A percentile compares a stretch with the other conserved stretches of the same genome.
Conservation (phyloP, 1,140 invertebrate genomes). For the Pachyrhynchus sulphureomaculatus region DNA sequence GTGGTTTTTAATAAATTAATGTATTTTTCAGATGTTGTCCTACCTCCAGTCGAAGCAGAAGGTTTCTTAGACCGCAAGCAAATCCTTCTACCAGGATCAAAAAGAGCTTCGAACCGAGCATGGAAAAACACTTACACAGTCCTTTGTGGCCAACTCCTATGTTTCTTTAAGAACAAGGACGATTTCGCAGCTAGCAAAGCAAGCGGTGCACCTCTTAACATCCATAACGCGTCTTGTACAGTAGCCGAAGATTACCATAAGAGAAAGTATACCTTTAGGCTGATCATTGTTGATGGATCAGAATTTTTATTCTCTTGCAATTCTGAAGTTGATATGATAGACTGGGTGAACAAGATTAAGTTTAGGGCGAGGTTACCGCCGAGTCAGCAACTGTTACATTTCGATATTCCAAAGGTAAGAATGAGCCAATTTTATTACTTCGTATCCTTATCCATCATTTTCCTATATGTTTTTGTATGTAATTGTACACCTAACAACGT, state of each 20-base stretch:
- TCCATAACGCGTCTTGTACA: constrained; percentile 82
- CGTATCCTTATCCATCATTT: no score
- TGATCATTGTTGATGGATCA: constrained; percentile 86
- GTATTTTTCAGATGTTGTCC: constrained; percentile 56
- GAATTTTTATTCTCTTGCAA: constrained; percentile 88
- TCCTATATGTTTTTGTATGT: no score
- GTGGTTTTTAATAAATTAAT: no score
- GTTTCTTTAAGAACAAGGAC: constrained; percentile 96
- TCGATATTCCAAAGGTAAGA: constrained; percentile 59
- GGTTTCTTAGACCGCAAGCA: constrained; percentile 93
- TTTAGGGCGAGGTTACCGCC: constrained; percentile 93
- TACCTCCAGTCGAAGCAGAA: constrained; percentile 90
- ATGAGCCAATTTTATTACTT: no score
- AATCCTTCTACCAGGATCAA: constrained; percentile 88
- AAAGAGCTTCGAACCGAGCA: constrained; percentile 89
- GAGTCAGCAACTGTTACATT: constrained; percentile 82
- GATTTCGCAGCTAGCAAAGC: constrained; percentile 89
- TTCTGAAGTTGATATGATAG: constrained; percentile 74
- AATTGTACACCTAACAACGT: no score
- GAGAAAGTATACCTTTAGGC: constrained; percentile 88
- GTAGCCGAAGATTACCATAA: constrained; percentile 93
- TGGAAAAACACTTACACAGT: constrained; percentile 97
- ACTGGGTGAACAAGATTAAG: constrained; percentile 92
- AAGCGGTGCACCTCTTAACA: constrained; percentile 84
- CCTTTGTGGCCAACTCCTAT: constrained; percentile 92